Base-by-base conservation (phyloP, 2,888 invertebrate species). In the Spilosoma lubricipeda region DNA sequence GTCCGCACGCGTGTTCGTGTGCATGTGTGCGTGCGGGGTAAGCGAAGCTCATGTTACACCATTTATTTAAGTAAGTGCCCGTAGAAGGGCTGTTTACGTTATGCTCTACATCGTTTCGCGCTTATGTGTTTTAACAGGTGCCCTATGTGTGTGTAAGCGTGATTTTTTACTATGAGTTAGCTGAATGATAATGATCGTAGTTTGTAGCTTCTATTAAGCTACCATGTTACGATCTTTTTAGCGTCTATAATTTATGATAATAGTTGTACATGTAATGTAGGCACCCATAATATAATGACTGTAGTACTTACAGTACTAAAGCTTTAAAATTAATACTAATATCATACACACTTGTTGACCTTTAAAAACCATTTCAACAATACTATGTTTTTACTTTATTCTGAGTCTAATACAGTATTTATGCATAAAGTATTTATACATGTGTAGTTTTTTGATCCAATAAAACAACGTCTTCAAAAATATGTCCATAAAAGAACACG, bases 21-120 rank as follows among this genome's bases (percentile, higher is more conserved):
- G 74, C 65, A 67, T 80, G 81, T 85, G 82, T 85, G 86, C 73
- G 82, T 82, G 79, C 65, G 66, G 73, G 77, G 80, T 82, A 83
- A 78, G 82, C 86, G 87, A 87, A 82, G 80, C 85, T 86, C 81
- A 52, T 77, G 86, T 92, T 91, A 91, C 90, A 90, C 85, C 88
- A 90, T 90, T 90, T 89, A 90, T 86, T 89, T 86, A 86, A 88
- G 83, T 89, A 89, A 90, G 88, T 88, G 82, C 87, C 89, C 87
- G 84, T 85, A 86, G 86, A 89, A 88, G 89, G 90, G 90, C 88
- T 91, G 89, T 89, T 90, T 90, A 89, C 87, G 87, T 87, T 87
- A 67, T 83, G 75, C 77, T 80, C 81, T 78, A 83, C 84, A 85
- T 80, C 82, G 70, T 72, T 42, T 74, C 74, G 80, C 82, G 83